Evolutionary conservation across 1,140 invertebrate genomes (phyloP).

Genomic region (Thaumetopoea pityocampa): DNA sequence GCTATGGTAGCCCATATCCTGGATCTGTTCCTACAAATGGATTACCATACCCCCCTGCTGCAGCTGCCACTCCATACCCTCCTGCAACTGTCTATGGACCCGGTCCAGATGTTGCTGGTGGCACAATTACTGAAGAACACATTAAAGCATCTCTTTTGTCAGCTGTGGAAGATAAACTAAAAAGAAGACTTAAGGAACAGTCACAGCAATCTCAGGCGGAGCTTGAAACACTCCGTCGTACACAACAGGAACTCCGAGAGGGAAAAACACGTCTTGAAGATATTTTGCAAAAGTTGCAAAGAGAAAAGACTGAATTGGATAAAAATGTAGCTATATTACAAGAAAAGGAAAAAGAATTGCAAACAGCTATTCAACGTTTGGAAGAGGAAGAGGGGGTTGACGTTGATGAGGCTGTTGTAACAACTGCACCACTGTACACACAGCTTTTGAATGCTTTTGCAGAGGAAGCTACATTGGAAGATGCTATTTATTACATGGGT

Average conservation of each 20-base stretch:
- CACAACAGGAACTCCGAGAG: slow-evolving; percentile 90
- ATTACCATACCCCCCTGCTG: slow-evolving; percentile 42
- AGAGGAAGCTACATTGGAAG: slow-evolving; percentile 98
- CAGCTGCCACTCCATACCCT: slow-evolving; percentile 65
- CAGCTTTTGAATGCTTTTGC: slow-evolving; percentile 97
- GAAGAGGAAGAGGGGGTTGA: slow-evolving; percentile 89
- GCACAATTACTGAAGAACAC: slow-evolving; percentile 96
- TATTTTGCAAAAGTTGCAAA: slow-evolving; percentile 88
- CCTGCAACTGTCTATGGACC: slow-evolving; percentile 45
- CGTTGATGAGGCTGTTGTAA: slow-evolving; percentile 97
- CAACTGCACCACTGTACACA: slow-evolving; percentile 96
- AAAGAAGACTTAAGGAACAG: slow-evolving; percentile 90
- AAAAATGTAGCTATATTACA: slow-evolving; percentile 89
- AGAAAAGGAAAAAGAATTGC: slow-evolving; percentile 92
- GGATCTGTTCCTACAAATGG: slow-evolving; percentile 49
- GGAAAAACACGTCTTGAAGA: slow-evolving; percentile 90
- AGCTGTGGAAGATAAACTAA: slow-evolving; percentile 96
- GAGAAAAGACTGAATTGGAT: slow-evolving; percentile 90
- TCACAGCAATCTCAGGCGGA: slow-evolving; percentile 94
- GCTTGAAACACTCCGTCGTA: slow-evolving; percentile 91
- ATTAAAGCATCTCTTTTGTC: slow-evolving; percentile 94
- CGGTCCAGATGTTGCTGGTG: slow-evolving; percentile 74
- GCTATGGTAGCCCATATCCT: slow-evolving; percentile 56
- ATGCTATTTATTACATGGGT: slow-evolving; percentile 99
- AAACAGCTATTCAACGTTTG: slow-evolving; percentile 87